Conservation (phyloP, 2,888 invertebrate species). For the Vannuccia rotundouncinata region DNA sequence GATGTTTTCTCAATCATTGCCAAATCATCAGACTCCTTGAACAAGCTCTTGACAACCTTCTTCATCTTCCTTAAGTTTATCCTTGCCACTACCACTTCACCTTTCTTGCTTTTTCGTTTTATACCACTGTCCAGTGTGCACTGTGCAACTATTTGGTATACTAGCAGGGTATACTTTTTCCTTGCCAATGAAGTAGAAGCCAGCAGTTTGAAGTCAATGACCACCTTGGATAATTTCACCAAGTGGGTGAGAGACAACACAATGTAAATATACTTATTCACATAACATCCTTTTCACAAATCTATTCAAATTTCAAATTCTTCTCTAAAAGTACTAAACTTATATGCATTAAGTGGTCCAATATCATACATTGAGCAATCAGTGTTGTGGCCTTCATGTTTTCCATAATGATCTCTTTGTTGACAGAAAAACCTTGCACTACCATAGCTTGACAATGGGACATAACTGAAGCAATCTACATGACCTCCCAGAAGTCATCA, state of each 20-base stretch:
- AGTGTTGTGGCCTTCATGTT: background rate
- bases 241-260: background rate
- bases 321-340: background rate
- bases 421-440: background rate
- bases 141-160: background rate
- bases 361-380: background rate
- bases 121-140: background rate
- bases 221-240: background rate
- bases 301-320: background rate
- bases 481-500: background rate
- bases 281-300: background rate
- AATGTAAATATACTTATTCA: background rate
- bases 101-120: background rate
- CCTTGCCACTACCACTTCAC: background rate
- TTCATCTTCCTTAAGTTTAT: background rate
- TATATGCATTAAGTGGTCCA: background rate
- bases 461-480: background rate
- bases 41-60: conserved; percentile 1
- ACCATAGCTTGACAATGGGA: background rate
- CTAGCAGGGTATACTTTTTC: background rate
- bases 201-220: background rate
- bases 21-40: conserved; percentile 8
- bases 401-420: background rate
- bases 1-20: background rate
- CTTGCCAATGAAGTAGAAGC: conserved; percentile 4